Conservation (phyloP, 2,797 vertebrate species). For the Loris lydekkerianus region DNA sequence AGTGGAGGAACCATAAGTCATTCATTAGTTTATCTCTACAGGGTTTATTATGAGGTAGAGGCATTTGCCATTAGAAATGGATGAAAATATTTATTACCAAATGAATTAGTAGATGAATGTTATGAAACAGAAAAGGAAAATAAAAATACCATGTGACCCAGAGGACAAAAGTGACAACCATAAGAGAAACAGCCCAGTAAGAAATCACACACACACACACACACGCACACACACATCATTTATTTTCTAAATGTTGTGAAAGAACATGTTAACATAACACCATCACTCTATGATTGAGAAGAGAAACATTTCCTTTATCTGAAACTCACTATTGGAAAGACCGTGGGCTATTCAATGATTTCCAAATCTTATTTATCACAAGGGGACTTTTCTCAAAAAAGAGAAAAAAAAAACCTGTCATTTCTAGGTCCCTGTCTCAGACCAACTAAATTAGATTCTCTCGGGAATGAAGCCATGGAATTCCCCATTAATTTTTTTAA, state of each 20-base stretch:
- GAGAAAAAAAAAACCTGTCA: no score
- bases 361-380: background rate
- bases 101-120: background rate
- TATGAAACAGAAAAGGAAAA: background rate
- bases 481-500: no score
- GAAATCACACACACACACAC: background rate
- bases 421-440: background rate
- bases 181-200: background rate
- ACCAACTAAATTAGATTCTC: no score
- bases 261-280: fast-evolving
- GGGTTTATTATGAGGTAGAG: no score
- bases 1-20: background rate
- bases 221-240: background rate
- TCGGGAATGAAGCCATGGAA: no score
- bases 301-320: background rate
- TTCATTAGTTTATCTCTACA: background rate
- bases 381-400: background rate
- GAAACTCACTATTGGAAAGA: background rate
- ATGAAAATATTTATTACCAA: background rate
- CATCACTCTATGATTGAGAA: background rate
- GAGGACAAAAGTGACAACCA: background rate
- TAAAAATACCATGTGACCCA: background rate
- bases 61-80: background rate
- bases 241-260: no score
- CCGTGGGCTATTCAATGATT: background rate